A percentile compares a stretch with the other conserved stretches of the same genome.
These are phyloP conservation scores for Glyptemys insculpta DNA, from an alignment of 2,797 vertebrate species.

Conservation along the genomic window DNA sequence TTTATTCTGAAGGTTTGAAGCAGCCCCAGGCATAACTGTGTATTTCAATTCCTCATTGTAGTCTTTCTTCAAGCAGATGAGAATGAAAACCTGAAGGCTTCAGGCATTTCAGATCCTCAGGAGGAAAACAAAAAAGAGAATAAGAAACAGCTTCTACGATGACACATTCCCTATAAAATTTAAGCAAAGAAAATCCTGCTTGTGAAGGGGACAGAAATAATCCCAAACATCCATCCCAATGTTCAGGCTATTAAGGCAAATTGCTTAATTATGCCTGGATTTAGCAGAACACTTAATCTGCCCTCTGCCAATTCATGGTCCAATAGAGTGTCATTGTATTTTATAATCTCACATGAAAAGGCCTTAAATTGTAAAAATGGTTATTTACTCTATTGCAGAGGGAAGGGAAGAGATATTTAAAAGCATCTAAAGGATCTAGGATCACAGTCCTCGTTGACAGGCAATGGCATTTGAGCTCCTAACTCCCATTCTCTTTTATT, in stretches of 20 bases:
- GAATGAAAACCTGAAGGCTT: not conserved
- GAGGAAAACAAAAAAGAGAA: slow-evolving; percentile 9
- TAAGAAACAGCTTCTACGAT: not conserved
- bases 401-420: slow-evolving; percentile 12
- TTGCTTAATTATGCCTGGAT: slow-evolving; percentile 10
- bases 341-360: not conserved
- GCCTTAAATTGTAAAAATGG: not conserved
- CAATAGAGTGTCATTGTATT: not conserved
- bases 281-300: not conserved
- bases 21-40: not conserved
- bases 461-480: not conserved
- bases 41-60: not conserved
- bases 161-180: not conserved
- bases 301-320: not conserved
- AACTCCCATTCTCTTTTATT: not conserved
- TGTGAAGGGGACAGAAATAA: not conserved
- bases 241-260: not conserved
- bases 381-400: not conserved
- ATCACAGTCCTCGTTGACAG: not conserved
- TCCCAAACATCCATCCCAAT: not conserved
- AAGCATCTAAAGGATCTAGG: not conserved
- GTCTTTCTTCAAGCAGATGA: not conserved
- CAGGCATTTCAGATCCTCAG: not conserved
- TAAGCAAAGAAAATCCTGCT: not conserved
- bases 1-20: not conserved